These are phyloP conservation scores for Amazonetta brasiliensis DNA, from an alignment of 2,797 vertebrate genomes.

Conservation along the genomic window DNA sequence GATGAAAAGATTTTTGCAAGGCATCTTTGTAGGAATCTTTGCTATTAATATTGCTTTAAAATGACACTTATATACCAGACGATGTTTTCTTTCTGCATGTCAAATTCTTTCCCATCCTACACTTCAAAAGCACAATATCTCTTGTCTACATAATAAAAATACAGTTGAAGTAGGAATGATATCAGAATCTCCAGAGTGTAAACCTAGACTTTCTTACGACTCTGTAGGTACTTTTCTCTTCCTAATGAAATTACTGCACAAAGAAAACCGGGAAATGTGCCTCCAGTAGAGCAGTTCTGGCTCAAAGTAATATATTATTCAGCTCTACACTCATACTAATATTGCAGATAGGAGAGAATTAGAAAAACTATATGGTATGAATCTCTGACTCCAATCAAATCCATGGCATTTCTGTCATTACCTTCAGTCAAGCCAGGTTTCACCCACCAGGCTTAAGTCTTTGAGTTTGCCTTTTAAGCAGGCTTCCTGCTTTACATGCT, in stretches of 20 bases:
- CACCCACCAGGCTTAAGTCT: neutral
- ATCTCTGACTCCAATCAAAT: neutral
- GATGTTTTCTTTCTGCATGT: neutral
- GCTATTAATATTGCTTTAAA: neutral
- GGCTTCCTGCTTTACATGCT: constrained; percentile 10
- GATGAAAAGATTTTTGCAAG: neutral
- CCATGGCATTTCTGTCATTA: neutral
- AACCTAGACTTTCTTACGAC: neutral
- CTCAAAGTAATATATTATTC: neutral
- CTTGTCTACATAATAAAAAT: neutral
- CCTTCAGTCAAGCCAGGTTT: neutral
- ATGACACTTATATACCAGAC: neutral
- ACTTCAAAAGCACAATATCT: neutral
- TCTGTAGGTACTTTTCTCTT: neutral
- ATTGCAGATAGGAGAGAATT: neutral
- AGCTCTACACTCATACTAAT: neutral
- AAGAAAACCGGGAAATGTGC: neutral
- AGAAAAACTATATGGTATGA: neutral
- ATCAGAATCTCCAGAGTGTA: neutral
- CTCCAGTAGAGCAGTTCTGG: neutral
- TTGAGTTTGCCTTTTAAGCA: constrained; percentile 22
- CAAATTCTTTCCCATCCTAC: neutral
- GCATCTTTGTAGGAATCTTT: neutral
- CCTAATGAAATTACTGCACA: neutral
- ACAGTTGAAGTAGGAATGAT: neutral